Conservation (phyloP, 2,888 invertebrate species). For the Eubasilissa splendida region DNA sequence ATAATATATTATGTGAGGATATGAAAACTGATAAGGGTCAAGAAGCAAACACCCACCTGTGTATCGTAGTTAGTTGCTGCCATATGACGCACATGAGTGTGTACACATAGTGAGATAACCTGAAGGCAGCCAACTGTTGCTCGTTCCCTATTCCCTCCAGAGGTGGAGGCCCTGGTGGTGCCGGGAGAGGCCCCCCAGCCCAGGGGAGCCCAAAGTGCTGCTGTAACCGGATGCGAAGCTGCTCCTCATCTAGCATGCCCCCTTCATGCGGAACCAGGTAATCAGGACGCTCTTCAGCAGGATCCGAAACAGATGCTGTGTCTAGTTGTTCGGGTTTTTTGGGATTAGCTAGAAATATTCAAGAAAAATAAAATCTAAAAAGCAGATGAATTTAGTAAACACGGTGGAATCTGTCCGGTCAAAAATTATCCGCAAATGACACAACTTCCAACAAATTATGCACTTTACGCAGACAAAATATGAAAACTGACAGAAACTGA, state of each 20-base stretch:
- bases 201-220: constrained; percentile 49
- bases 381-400: too few relatives aligned
- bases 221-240: constrained; percentile 46
- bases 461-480: too few relatives aligned
- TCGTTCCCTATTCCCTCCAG: constrained; percentile 76
- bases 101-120: constrained; percentile 89
- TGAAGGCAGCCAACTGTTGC: constrained; percentile 83
- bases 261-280: background rate
- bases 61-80: constrained; percentile 91
- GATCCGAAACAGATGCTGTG: constrained; percentile 26
- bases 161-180: constrained; percentile 55
- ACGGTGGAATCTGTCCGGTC: too few relatives aligned
- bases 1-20: too few relatives aligned
- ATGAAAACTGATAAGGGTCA: too few relatives aligned
- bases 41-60: constrained; percentile 68
- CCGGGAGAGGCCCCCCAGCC: constrained; percentile 43
- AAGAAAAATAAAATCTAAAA: background rate
- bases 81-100: constrained; percentile 90
- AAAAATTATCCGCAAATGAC: too few relatives aligned
- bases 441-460: too few relatives aligned
- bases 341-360: constrained; percentile 45
- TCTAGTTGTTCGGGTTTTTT: constrained; percentile 54
- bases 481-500: too few relatives aligned
- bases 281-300: background rate
- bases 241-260: constrained; percentile 48